These are phyloP conservation scores for Rhynchopsitta pachyrhyncha DNA, from an alignment of 2,113 vertebrate species.

Conservation along the genomic window DNA sequence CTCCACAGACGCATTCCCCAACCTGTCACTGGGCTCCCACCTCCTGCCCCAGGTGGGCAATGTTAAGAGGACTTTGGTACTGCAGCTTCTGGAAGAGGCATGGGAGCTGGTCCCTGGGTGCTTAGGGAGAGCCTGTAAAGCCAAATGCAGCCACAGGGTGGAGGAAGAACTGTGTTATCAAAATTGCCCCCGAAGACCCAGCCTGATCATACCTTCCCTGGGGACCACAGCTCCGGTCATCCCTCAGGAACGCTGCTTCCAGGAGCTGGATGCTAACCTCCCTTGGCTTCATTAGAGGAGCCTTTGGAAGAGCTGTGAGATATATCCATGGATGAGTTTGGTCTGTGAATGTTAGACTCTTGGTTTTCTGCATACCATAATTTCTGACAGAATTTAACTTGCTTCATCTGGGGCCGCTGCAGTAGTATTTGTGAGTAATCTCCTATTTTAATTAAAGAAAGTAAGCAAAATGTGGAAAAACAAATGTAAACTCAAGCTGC, in stretches of 20 bases:
- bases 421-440: not conserved
- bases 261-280: not conserved
- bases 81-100: not conserved
- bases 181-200: not conserved
- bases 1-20: accelerated
- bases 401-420: not conserved
- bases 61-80: not conserved
- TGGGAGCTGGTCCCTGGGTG: not conserved
- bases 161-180: not conserved
- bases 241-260: not conserved
- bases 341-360: not conserved
- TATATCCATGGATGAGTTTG: not conserved
- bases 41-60: not conserved
- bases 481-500: not conserved
- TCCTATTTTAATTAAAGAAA: not conserved
- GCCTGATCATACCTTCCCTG: not conserved
- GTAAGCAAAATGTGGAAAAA: not conserved
- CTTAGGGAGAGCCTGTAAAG: not conserved
- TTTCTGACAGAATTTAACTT: not conserved
- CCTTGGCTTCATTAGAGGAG: not conserved
- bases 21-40: too few relatives aligned
- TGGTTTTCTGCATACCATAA: not conserved
- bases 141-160: not conserved
- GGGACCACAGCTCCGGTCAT: not conserved
- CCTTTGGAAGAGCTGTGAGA: not conserved